phyloP scores from a whole-genome alignment of 1,140 invertebrate species.

The Drosophila persimilis region DNA sequence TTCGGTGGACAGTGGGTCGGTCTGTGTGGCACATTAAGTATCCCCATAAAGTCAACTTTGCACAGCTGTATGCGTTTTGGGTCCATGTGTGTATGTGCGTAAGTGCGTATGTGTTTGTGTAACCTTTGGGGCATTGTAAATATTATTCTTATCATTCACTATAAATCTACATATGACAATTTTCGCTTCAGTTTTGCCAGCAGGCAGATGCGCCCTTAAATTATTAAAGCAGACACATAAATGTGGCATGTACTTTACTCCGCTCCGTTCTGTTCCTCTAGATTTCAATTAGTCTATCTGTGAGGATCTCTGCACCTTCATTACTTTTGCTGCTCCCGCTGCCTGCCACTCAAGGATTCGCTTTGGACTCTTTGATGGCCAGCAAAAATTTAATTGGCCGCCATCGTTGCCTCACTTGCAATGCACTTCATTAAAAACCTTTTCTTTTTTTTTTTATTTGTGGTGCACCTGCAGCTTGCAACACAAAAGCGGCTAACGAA shows the following conservation, averaged over 20 bases:
- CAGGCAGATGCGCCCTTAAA: constrained; percentile 31
- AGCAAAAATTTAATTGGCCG: constrained; percentile 61
- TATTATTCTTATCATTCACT: constrained; percentile 75
- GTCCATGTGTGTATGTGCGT: constrained; percentile 12
- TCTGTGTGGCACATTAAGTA: constrained; percentile 54
- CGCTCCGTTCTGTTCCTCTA: neutral
- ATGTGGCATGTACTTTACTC: constrained; percentile 7
- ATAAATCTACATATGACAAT: constrained; percentile 82
- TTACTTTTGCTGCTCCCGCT: constrained; percentile 9
- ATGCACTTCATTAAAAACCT: constrained; percentile 51
- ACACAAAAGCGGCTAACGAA: constrained; percentile 53
- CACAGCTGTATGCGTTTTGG: neutral
- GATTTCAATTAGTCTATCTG: constrained; percentile 42
- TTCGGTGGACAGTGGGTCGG: constrained; percentile 41
- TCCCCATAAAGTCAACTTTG: constrained; percentile 70
- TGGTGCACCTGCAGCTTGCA: constrained; percentile 5
- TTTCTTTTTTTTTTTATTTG: constrained; percentile 3
- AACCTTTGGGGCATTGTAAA: constrained; percentile 75
- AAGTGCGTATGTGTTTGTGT: constrained; percentile 15
- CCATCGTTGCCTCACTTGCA: constrained; percentile 29
- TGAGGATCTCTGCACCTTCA: neutral
- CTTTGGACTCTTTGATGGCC: constrained; percentile 35
- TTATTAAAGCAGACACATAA: constrained; percentile 50
- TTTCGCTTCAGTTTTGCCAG: constrained; percentile 60
- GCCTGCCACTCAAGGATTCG: constrained; percentile 27